Percentiles rank a stretch among this genome's conserved stretches.
Conservation (phyloP, 2,888 invertebrate genomes). For the Drosophila birchii region DNA sequence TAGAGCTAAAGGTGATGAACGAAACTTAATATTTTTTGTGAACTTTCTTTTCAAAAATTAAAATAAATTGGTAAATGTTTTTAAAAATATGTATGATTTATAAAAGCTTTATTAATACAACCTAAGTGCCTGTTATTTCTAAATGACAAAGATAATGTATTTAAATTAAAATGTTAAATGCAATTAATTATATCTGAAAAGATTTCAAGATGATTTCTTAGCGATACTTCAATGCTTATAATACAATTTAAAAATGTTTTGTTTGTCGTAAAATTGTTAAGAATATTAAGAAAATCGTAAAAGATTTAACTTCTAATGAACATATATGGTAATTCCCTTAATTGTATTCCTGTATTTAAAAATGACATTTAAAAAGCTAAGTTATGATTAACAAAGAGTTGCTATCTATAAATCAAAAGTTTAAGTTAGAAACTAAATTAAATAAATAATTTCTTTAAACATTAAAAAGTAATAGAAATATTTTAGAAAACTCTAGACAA, state of each 20-base stretch:
- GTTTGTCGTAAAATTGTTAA: not conserved
- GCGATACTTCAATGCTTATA: not conserved
- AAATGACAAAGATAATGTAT: not conserved
- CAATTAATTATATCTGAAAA: not conserved
- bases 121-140: not conserved
- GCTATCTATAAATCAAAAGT: not conserved
- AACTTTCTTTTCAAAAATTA: not conserved
- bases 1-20: not conserved
- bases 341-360: not conserved
- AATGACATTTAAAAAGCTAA: not conserved
- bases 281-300: not conserved
- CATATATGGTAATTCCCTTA: not conserved
- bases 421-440: not conserved
- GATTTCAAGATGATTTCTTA: not conserved
- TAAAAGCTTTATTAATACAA: not conserved
- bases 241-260: not conserved
- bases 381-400: not conserved
- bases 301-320: not conserved
- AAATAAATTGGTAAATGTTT: not conserved
- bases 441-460: not conserved
- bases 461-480: not conserved
- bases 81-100: not conserved
- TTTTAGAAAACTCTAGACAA: constrained; percentile 1
- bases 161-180: not conserved
- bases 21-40: not conserved